A percentile compares a stretch with the other conserved stretches of the same genome.
Conservation (phyloP, 2,113 vertebrate species). For the Maccullochella peelii region DNA sequence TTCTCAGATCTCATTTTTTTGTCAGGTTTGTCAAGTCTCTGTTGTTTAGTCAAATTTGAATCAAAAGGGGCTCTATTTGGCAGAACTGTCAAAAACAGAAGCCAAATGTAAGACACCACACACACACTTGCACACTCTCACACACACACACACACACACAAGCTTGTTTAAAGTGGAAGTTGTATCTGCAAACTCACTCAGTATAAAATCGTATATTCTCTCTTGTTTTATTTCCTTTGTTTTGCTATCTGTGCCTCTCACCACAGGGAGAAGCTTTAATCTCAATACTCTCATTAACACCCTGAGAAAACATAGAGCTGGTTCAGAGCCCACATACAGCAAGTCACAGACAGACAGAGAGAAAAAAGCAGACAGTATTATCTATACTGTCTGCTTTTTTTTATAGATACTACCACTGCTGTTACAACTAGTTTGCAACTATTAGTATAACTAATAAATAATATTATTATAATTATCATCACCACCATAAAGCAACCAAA, state of each 20-base stretch:
- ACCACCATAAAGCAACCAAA: neutral
- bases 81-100: neutral
- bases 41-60: conserved; percentile 20
- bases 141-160: neutral
- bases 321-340: neutral
- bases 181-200: neutral
- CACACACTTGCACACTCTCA: neutral
- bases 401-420: neutral
- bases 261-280: conserved; percentile 10
- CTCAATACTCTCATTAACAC: conserved; percentile 24
- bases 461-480: neutral
- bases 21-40: neutral
- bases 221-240: neutral
- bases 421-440: neutral
- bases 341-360: neutral
- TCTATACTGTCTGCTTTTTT: too few relatives aligned
- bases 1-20: neutral
- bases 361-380: neutral
- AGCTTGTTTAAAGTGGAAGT: neutral
- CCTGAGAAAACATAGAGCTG: neutral
- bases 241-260: neutral
- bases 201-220: neutral
- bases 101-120: neutral
- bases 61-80: neutral
- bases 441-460: neutral